A percentile compares a stretch with the other conserved stretches of the same genome.
Evolutionary conservation across 2,797 vertebrate species (phyloP).

Genomic region (Pipistrellus kuhlii): DNA sequence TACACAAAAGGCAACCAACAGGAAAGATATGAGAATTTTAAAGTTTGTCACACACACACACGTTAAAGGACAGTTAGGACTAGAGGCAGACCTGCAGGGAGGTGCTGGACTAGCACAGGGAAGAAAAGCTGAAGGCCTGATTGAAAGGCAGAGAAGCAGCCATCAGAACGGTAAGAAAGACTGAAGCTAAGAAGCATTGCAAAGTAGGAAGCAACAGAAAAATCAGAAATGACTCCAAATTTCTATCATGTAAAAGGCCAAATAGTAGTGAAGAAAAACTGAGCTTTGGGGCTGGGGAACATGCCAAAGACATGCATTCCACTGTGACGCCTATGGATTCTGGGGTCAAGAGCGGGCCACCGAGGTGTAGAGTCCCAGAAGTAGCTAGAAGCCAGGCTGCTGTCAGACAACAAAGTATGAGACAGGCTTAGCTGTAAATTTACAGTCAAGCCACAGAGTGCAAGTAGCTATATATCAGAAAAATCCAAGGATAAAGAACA

Average conservation of each 20-base stretch:
- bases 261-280: background rate
- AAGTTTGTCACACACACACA: background rate
- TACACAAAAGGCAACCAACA: background rate
- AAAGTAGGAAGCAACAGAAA: constrained; percentile 20
- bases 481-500: background rate
- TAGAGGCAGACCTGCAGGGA: background rate
- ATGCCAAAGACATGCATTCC: background rate
- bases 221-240: background rate
- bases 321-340: background rate
- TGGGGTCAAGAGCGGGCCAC: background rate
- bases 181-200: background rate
- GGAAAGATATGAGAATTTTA: background rate
- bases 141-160: background rate
- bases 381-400: background rate
- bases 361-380: background rate
- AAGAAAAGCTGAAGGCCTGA: background rate
- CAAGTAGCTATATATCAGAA: background rate
- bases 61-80: background rate
- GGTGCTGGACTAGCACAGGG: background rate
- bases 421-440: background rate
- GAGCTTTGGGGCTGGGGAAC: background rate
- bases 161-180: background rate
- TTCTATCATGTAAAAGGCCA: background rate
- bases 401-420: background rate
- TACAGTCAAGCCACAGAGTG: background rate